Evolutionary conservation across 2,113 vertebrate genomes (phyloP).

Genomic region (Ivindomyrus marchei): DNA sequence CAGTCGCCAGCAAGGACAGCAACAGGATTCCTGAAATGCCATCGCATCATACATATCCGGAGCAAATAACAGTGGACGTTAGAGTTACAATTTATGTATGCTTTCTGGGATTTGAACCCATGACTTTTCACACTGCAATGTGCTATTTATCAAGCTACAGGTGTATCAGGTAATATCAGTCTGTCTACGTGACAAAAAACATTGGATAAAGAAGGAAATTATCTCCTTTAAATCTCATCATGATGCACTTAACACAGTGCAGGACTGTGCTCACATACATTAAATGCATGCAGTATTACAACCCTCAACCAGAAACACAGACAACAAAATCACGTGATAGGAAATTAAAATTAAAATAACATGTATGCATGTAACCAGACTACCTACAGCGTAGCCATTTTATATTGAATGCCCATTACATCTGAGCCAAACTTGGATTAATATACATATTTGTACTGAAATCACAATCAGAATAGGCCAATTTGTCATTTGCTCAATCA

Average conservation of each 20-base stretch:
- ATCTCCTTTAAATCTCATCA: not conserved
- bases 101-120: too few relatives aligned
- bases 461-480: not conserved
- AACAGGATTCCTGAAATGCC: constrained; percentile 29
- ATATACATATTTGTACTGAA: not conserved
- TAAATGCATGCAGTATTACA: not conserved
- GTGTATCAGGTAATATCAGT: too few relatives aligned
- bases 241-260: not conserved
- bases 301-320: not conserved
- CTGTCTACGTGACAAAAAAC: not conserved
- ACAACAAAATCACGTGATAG: not conserved
- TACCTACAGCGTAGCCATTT: not conserved
- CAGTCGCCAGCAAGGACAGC: constrained; percentile 33
- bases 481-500: not conserved
- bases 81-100: too few relatives aligned
- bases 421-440: not conserved
- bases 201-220: not conserved
- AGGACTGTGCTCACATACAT: not conserved
- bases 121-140: too few relatives aligned
- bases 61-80: too few relatives aligned
- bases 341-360: not conserved
- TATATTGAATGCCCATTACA: not conserved
- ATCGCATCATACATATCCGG: not conserved
- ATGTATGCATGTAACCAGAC: not conserved
- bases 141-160: too few relatives aligned